phyloP scores from a whole-genome alignment of 2,797 vertebrate genomes.

The Propithecus perrieri region DNA sequence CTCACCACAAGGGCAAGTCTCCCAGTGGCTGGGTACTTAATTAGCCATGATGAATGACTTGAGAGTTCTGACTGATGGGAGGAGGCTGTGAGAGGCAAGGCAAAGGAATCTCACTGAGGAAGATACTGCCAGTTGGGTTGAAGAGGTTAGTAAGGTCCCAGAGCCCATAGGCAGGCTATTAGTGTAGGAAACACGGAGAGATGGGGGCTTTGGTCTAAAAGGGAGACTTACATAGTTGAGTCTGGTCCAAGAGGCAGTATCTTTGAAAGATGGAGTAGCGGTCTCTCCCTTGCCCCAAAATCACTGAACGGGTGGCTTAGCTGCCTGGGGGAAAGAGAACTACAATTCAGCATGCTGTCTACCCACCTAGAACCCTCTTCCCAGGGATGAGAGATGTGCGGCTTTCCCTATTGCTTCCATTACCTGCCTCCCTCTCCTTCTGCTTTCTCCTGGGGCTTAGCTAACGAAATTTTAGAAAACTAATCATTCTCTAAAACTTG shows the following conservation, averaged over 20 bases:
- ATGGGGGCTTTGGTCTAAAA: neutral
- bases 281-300: neutral
- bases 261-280: neutral
- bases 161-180: neutral
- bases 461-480: neutral
- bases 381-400: neutral
- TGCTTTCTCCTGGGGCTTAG: neutral
- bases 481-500: neutral
- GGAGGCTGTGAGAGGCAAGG: neutral
- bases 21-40: neutral
- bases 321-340: neutral
- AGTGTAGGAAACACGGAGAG: neutral
- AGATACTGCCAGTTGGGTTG: neutral
- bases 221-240: neutral
- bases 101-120: neutral
- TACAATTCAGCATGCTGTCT: neutral
- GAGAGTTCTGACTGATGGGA: neutral
- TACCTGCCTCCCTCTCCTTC: neutral
- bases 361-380: neutral
- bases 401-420: neutral
- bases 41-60: neutral
- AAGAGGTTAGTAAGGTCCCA: neutral
- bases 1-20: neutral
- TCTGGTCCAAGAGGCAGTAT: neutral
- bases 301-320: neutral